Conservation (phyloP, 2,113 vertebrate species). For the Campylomormyrus numenius region DNA sequence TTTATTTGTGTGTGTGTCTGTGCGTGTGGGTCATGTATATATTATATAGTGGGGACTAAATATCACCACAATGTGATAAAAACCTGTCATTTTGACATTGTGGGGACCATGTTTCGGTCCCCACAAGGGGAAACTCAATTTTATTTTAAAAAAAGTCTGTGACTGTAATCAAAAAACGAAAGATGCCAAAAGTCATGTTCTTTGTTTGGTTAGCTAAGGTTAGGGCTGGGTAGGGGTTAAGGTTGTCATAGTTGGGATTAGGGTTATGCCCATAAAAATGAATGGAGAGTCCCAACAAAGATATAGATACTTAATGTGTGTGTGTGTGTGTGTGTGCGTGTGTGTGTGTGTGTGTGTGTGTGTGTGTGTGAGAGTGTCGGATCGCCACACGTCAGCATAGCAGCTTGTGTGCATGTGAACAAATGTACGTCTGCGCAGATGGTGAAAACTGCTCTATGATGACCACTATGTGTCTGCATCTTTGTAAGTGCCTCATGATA, state of each 20-base stretch:
- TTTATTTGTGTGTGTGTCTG: no score
- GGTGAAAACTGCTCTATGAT: neutral
- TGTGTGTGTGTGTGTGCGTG: neutral
- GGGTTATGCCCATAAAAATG: neutral
- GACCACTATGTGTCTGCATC: neutral
- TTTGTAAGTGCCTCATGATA: neutral
- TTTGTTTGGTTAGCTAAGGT: neutral
- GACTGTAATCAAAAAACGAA: neutral
- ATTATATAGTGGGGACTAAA: neutral
- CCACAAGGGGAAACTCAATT: neutral
- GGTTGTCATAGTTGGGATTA: neutral
- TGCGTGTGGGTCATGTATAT: neutral
- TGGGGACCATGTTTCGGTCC: no score
- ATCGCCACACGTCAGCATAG: neutral
- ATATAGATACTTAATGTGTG: neutral
- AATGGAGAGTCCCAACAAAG: neutral
- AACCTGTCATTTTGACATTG: neutral
- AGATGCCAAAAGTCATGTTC: neutral
- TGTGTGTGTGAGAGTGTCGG: neutral
- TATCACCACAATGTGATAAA: neutral
- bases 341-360: neutral
- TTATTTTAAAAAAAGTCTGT: neutral
- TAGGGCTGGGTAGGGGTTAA: neutral
- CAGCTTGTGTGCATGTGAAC: neutral
- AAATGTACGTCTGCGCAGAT: neutral